These are phyloP conservation scores for Hyaena hyaena DNA, from an alignment of 2,113 vertebrate species.

Conservation along the genomic window DNA sequence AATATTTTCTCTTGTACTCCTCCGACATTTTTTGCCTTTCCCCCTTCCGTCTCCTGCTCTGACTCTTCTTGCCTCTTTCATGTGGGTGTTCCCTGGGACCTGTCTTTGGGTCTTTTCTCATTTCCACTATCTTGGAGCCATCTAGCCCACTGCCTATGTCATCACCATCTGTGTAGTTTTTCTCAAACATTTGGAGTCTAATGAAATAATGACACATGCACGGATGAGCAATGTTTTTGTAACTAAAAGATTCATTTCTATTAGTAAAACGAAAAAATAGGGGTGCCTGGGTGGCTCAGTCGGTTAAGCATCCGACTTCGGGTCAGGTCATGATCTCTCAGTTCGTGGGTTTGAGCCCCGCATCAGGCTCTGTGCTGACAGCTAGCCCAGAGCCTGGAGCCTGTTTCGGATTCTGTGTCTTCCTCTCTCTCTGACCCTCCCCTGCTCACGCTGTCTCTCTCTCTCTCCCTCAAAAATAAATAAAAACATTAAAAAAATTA, in stretches of 20 bases:
- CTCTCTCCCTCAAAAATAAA: too few species aligned
- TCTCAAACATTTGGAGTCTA: constrained; percentile 62
- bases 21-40: neutral
- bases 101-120: constrained; percentile 55
- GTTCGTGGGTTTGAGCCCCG: too few species aligned
- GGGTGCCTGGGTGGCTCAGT: too few species aligned
- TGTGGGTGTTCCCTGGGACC: constrained; percentile 29
- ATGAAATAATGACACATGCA: constrained; percentile 28
- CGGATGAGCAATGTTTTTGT: constrained; percentile 54
- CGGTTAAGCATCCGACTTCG: too few species aligned
- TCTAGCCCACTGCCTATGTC: constrained; percentile 50
- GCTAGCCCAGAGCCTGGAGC: too few species aligned
- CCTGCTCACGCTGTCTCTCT: too few species aligned
- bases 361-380: too few species aligned
- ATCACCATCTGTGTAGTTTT: constrained; percentile 67
- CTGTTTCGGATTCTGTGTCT: too few species aligned
- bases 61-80: constrained; percentile 21
- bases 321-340: too few species aligned
- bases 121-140: constrained; percentile 50
- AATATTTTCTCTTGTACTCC: constrained; percentile 4
- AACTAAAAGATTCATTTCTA: constrained; percentile 40
- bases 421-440: too few species aligned
- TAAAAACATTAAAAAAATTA: neutral
- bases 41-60: neutral
- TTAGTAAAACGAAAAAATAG: constrained; percentile 37